Base-by-base conservation (phyloP, 2,888 invertebrate genomes). In the Ferdinandea cuprea region DNA sequence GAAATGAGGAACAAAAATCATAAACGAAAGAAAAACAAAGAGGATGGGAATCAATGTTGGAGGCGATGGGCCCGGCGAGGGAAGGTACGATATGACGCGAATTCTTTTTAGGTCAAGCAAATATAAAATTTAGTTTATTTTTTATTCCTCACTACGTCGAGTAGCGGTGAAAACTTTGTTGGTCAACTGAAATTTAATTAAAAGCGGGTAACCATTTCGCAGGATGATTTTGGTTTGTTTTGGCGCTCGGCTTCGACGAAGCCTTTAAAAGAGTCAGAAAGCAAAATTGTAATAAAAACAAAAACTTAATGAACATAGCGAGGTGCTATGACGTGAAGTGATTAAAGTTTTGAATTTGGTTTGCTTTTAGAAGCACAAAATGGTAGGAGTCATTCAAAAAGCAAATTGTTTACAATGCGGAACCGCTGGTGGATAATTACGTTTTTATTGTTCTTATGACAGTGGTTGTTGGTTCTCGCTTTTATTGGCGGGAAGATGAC, bases 121-220 rank as follows among this genome's bases (percentile, higher is more conserved):
- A 76, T 66, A 59, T 50, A 25, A 44, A 50, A 44, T 40, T 52
- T 48, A n/a, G 28, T 40, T 66, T 44, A 0, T 4, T 17, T 30
- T 21, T 25, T 35, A 37, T 25, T 25, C 40, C 15, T 42, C 9
- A 8, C 15, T 19, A 37, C 17, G 46, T 9, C 28, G 21, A 15
- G 42, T 17, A 17, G 19, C 52, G 42, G 42, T 21, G 15, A 32
- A 59, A 28, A 50, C 21, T 28, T 25, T 30, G 30, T 19, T 50
- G 74, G 65, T 66, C 42, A 66, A 74, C 65, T 48, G 25, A 59
- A 59, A 52, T 52, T 76, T 76, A 76, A 68, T 76, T 68, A 59
- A 76, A 74, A 48, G 17, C 11, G 11, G 40, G 25, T 13, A 11
- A 15, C 25, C 11, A 25, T 50, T 52, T 11, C 19, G 42, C 13